These are phyloP conservation scores for Thereva unica DNA, from an alignment of 2,888 invertebrate species.

Conservation along the genomic window DNA sequence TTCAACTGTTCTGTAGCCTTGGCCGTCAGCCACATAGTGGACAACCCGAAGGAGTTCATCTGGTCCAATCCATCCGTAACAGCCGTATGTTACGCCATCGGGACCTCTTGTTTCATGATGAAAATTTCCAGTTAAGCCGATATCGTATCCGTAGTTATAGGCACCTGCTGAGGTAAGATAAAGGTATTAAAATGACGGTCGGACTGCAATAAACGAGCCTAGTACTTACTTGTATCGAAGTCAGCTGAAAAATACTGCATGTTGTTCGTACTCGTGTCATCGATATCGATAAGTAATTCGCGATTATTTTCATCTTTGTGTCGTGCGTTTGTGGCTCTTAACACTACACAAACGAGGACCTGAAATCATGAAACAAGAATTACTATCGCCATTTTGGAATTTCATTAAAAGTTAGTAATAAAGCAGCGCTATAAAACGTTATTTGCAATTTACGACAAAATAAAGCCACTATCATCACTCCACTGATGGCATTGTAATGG, in stretches of 20 bases:
- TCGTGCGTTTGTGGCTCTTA: constrained; percentile 56
- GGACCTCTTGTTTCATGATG: constrained; percentile 78
- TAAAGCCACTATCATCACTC: too few species aligned
- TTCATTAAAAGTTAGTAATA: not conserved
- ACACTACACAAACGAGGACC: constrained; percentile 58
- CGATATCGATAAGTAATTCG: constrained; percentile 72
- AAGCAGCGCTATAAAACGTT: not conserved
- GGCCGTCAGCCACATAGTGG: constrained; percentile 77
- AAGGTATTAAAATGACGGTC: not conserved
- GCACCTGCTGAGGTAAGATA: constrained; percentile 60
- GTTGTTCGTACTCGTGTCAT: constrained; percentile 71
- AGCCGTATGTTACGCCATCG: constrained; percentile 78
- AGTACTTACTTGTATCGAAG: constrained; percentile 71
- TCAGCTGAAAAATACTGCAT: constrained; percentile 77
- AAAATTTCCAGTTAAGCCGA: constrained; percentile 75
- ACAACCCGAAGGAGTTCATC: constrained; percentile 69
- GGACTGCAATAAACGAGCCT: not conserved
- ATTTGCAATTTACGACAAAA: too few species aligned
- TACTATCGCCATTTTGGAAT: too few species aligned
- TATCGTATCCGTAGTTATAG: constrained; percentile 78
- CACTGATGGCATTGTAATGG: too few species aligned
- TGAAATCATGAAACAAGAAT: constrained; percentile 44
- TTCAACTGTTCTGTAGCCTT: constrained; percentile 75
- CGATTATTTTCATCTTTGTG: constrained; percentile 56
- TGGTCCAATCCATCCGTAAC: constrained; percentile 77